These are phyloP conservation scores for Acrocyrtus sp. DNA, from an alignment of 2,888 invertebrate genomes.

Conservation along the genomic window DNA sequence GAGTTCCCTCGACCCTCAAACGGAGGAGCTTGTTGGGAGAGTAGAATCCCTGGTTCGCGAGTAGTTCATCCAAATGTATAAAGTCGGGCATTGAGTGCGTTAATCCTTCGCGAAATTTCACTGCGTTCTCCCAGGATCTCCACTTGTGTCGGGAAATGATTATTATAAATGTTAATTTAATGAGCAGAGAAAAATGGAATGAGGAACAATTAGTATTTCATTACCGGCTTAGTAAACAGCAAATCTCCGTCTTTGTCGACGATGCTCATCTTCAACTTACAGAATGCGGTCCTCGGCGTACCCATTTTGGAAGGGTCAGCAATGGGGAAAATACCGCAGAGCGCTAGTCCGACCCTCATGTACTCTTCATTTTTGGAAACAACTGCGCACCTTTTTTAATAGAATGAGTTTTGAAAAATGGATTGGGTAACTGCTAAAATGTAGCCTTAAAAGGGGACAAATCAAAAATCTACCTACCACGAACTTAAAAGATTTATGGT, in stretches of 20 bases:
- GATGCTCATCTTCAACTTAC: constrained; percentile 17
- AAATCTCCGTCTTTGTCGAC: constrained; percentile 19
- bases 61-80: constrained; percentile 1
- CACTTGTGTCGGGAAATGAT: too few relatives aligned
- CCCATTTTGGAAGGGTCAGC: too few relatives aligned
- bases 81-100: constrained; percentile 17
- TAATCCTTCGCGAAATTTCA: neutral
- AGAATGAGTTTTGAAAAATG: too few relatives aligned
- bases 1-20: neutral
- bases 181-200: too few relatives aligned
- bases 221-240: neutral
- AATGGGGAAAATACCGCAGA: too few relatives aligned
- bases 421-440: too few relatives aligned
- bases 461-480: constrained; percentile 5
- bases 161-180: too few relatives aligned
- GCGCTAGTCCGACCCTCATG: too few relatives aligned
- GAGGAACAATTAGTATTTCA: too few relatives aligned
- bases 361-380: too few relatives aligned
- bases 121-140: constrained; percentile 8
- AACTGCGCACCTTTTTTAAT: too few relatives aligned
- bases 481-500: constrained; percentile 1
- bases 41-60: neutral
- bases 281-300: neutral
- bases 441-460: too few relatives aligned
- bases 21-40: constrained; percentile 1